Percentiles rank a stretch among this genome's conserved stretches.
Conservation (phyloP, 2,797 vertebrate genomes). For the Hapalemur alaotrensis region DNA sequence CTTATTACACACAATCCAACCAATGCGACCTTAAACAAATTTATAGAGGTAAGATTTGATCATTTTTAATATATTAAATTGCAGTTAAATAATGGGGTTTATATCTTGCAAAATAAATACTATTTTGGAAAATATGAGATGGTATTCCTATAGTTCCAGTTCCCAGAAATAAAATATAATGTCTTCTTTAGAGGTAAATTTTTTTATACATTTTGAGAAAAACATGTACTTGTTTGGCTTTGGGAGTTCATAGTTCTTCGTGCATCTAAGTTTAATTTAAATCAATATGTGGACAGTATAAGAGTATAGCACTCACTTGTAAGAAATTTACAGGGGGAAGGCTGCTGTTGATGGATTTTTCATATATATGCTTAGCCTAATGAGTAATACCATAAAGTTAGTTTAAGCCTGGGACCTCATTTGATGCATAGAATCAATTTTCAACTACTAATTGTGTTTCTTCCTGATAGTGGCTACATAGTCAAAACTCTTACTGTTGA, state of each 20-base stretch:
- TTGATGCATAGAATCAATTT: not conserved
- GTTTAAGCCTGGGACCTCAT: not conserved
- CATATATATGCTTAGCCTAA: not conserved
- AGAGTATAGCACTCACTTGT: not conserved
- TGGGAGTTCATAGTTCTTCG: not conserved
- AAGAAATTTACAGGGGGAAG: not conserved
- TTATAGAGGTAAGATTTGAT: slow-evolving; percentile 94
- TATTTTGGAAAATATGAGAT: not conserved
- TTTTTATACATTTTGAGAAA: not conserved
- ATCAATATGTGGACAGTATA: not conserved
- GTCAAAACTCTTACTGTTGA: not conserved
- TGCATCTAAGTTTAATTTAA: not conserved
- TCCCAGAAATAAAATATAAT: not conserved
- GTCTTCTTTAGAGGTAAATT: not conserved
- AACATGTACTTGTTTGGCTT: not conserved
- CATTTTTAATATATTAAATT: not conserved
- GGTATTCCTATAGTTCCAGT: not conserved
- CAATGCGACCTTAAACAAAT: slow-evolving; percentile 99
- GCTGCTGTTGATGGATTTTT: not conserved
- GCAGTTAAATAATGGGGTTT: not conserved
- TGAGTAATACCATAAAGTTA: not conserved
- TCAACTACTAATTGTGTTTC: not conserved
- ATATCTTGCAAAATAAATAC: not conserved
- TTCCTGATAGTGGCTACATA: not conserved
- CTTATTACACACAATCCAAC: slow-evolving; percentile 99